A percentile compares a stretch with the other conserved stretches of the same genome.
Conservation (phyloP, 1,140 invertebrate genomes). For the Leptinotarsa lineolata region DNA sequence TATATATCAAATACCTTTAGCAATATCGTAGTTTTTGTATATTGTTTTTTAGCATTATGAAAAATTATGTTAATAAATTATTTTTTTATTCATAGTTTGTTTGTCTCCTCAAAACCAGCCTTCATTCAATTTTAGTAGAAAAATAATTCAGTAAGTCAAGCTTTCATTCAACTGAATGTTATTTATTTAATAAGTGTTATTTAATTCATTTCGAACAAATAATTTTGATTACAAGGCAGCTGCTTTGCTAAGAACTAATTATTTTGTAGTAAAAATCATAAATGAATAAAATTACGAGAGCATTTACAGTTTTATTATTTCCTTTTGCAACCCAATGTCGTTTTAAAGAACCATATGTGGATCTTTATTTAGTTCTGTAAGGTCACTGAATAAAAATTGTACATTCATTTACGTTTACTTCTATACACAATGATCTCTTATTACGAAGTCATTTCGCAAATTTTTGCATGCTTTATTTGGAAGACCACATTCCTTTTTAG, state of each 20-base stretch:
- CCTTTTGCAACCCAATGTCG: conserved; percentile 37
- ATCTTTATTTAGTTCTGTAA: conserved; percentile 22
- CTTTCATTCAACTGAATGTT: neutral
- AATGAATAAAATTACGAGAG: conserved; percentile 19
- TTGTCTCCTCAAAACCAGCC: conserved; percentile 8
- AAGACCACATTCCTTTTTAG: conserved; percentile 3
- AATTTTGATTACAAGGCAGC: conserved; percentile 12
- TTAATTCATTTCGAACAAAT: no score
- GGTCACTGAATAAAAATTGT: conserved; percentile 19
- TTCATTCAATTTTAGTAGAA: neutral
- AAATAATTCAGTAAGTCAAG: no score
- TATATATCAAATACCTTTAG: neutral
- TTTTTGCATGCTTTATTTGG: conserved; percentile 19
- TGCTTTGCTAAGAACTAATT: conserved; percentile 16
- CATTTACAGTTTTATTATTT: conserved; percentile 33
- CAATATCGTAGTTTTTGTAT: conserved; percentile 24
- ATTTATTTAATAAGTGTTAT: neutral
- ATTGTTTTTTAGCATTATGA: conserved; percentile 25
- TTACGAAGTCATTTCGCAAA: conserved; percentile 5
- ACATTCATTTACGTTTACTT: neutral
- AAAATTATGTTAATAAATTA: conserved; percentile 25
- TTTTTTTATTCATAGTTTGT: conserved; percentile 22
- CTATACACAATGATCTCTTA: neutral
- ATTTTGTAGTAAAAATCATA: conserved; percentile 15
- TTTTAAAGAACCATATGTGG: conserved; percentile 29